These are phyloP conservation scores for Thumatha senex DNA, from an alignment of 2,888 invertebrate genomes.

Conservation along the genomic window DNA sequence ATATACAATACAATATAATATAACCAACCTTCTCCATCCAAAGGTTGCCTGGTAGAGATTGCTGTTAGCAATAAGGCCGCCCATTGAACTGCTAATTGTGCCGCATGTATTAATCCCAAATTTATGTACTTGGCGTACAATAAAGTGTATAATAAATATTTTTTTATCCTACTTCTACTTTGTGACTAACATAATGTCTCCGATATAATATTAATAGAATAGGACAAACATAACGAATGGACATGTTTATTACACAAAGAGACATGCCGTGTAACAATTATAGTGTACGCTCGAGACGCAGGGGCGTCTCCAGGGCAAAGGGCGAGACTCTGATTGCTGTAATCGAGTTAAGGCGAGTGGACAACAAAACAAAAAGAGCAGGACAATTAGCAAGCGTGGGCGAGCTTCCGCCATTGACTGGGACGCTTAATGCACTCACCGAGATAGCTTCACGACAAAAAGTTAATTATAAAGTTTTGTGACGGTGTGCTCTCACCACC, in stretches of 20 bases:
- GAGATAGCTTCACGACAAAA: constrained; percentile 33
- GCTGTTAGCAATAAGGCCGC: too few species aligned
- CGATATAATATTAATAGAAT: background rate
- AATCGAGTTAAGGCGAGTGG: constrained; percentile 75
- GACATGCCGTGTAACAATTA: constrained; percentile 40
- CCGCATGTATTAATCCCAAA: too few species aligned
- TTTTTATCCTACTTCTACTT: too few species aligned
- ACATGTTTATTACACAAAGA: constrained; percentile 21
- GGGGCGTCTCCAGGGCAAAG: constrained; percentile 70
- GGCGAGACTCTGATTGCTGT: constrained; percentile 75
- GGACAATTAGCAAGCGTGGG: constrained; percentile 75
- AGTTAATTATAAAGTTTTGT: constrained; percentile 35
- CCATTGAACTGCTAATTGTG: too few species aligned
- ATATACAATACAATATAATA: too few species aligned
- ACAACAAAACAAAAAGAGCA: constrained; percentile 78
- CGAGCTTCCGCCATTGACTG: constrained; percentile 58
- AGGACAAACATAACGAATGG: background rate
- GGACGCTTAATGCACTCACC: constrained; percentile 52
- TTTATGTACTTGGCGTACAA: too few species aligned
- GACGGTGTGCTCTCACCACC: constrained; percentile 8
- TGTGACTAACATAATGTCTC: too few species aligned
- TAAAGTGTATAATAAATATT: too few species aligned
- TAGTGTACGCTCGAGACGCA: constrained; percentile 44
- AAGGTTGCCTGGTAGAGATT: too few species aligned
- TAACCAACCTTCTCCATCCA: too few species aligned